These are phyloP conservation scores for Sylvilagus bachmani DNA, from an alignment of 2,113 vertebrate genomes.

Conservation along the genomic window DNA sequence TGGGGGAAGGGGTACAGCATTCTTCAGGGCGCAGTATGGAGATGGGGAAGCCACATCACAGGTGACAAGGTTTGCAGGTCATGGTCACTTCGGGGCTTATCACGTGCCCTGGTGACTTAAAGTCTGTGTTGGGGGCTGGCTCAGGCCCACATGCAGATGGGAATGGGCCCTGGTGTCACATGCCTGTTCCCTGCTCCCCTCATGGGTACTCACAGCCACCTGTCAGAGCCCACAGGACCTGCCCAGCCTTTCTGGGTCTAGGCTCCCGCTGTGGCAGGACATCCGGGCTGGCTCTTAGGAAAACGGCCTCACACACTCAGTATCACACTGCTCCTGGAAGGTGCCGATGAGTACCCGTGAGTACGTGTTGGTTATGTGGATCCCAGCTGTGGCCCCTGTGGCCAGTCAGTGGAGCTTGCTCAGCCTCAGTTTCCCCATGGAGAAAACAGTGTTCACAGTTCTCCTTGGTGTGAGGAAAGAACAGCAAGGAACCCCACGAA, in stretches of 20 bases:
- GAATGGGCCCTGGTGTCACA: background rate
- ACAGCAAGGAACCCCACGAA: background rate
- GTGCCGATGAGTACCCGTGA: accelerated
- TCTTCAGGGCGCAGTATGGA: background rate
- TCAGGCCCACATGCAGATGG: accelerated
- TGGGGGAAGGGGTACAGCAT: background rate
- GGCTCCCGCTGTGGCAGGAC: background rate
- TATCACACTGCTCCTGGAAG: background rate
- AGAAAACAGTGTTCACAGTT: background rate
- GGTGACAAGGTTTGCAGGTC: background rate
- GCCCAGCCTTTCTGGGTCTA: background rate
- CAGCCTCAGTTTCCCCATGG: background rate
- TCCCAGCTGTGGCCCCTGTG: background rate
- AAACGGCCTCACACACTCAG: accelerated
- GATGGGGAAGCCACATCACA: background rate
- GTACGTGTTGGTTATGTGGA: background rate
- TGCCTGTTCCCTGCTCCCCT: background rate
- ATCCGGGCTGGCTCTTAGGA: accelerated
- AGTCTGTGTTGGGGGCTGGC: background rate
- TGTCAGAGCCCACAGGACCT: accelerated
- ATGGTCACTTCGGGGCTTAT: background rate
- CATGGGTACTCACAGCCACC: too few relatives aligned
- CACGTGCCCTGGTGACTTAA: too few relatives aligned
- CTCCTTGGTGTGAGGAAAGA: background rate
- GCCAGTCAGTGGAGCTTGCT: background rate